A percentile compares a stretch with the other conserved stretches of the same genome.
phyloP scores from a whole-genome alignment of 2,797 vertebrate genomes.

The Parauchenoglanis punctatus region DNA sequence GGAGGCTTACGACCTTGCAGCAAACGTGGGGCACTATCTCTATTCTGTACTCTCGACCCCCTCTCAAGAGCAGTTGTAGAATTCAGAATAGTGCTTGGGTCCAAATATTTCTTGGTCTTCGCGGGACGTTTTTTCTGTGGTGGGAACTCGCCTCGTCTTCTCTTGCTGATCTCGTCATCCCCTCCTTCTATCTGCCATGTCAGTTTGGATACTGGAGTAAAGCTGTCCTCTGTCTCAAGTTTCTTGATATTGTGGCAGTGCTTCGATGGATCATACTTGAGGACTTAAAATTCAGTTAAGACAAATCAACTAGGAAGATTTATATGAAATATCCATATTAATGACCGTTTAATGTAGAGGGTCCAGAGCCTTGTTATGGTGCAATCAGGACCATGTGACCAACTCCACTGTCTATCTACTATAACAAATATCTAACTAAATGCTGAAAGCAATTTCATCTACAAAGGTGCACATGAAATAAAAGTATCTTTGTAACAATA shows the following conservation, averaged over 20 bases:
- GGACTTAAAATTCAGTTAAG: constrained; percentile 77
- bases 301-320: constrained; percentile 24
- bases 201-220: constrained; percentile 77
- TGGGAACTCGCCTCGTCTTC: constrained; percentile 81
- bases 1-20: constrained; percentile 23
- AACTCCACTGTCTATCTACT: background rate
- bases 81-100: background rate
- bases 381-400: background rate
- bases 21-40: constrained; percentile 4
- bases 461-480: background rate
- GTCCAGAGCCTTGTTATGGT: too few species aligned
- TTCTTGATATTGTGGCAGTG: constrained; percentile 92
- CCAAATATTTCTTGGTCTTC: constrained; percentile 64
- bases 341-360: background rate
- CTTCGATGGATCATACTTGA: constrained; percentile 96
- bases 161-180: constrained; percentile 80
- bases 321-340: background rate
- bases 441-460: background rate
- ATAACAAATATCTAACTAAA: background rate
- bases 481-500: background rate
- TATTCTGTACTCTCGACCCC: background rate
- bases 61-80: constrained; percentile 34
- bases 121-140: constrained; percentile 59
- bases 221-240: constrained; percentile 65
- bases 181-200: constrained; percentile 85